phyloP scores from a whole-genome alignment of 2,113 vertebrate species.

The Cercopithecus mona region DNA sequence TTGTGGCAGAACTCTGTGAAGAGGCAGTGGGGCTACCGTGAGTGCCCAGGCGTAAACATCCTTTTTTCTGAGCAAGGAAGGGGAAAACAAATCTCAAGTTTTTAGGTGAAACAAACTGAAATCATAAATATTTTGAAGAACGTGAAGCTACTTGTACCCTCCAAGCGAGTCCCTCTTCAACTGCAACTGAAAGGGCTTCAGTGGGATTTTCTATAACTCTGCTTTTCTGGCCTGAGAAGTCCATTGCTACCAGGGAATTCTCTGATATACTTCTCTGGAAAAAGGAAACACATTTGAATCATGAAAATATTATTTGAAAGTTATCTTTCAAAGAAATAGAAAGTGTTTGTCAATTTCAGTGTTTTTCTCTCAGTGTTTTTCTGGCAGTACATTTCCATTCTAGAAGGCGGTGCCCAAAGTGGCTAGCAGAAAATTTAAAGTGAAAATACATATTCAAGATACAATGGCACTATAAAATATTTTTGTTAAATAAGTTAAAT shows the following conservation, averaged over 20 bases:
- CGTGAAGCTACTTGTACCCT: constrained; percentile 86
- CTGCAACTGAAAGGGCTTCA: constrained; percentile 95
- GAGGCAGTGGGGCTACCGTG: constrained; percentile 91
- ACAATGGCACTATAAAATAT: constrained; percentile 11
- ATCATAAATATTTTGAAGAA: constrained; percentile 48
- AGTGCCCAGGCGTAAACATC: constrained; percentile 91
- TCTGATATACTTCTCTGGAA: constrained; percentile 97
- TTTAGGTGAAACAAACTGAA: not conserved
- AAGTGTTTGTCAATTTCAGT: not conserved
- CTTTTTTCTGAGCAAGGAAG: constrained; percentile 90
- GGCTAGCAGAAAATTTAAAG: constrained; percentile 14
- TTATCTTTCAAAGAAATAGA: not conserved
- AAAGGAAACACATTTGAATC: not conserved
- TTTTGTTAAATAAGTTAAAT: not conserved
- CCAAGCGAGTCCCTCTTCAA: constrained; percentile 97
- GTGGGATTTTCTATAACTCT: constrained; percentile 97
- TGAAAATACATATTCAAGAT: constrained; percentile 2
- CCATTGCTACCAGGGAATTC: constrained; percentile 98
- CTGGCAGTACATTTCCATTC: not conserved
- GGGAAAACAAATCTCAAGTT: constrained; percentile 66
- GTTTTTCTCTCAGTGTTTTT: not conserved
- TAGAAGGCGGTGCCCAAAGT: not conserved
- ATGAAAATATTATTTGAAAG: not conserved
- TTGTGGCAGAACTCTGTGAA: constrained; percentile 85
- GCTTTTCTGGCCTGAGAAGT: constrained; percentile 96